Percentiles rank a stretch among this genome's conserved stretches.
phyloP scores from a whole-genome alignment of 1,140 invertebrate species.

The Piezodorus guildinii region DNA sequence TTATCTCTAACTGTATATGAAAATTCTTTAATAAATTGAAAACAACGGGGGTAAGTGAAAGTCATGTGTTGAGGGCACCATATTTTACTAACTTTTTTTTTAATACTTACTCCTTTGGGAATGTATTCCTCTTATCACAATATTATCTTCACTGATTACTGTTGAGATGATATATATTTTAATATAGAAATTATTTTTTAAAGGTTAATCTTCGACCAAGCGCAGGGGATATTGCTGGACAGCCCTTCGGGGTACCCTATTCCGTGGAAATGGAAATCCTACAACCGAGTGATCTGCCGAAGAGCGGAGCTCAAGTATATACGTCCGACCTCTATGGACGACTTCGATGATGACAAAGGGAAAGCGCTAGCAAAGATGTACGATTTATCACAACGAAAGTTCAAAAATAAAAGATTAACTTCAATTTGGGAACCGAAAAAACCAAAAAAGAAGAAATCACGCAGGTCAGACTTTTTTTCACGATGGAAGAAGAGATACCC shows the following conservation, averaged over 20 bases:
- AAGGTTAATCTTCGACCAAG: slow-evolving; percentile 21
- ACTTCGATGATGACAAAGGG: not conserved
- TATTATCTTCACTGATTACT: not conserved
- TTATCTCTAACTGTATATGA: too few species aligned
- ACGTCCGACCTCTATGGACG: not conserved
- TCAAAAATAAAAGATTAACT: not conserved
- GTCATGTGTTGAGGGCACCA: too few species aligned
- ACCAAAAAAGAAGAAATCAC: not conserved
- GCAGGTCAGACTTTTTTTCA: not conserved
- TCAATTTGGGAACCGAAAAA: not conserved
- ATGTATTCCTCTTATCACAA: not conserved
- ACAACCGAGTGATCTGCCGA: not conserved
- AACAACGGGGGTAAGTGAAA: too few species aligned
- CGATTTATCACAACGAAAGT: not conserved
- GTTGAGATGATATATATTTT: not conserved
- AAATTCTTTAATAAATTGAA: too few species aligned
- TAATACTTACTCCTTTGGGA: not conserved
- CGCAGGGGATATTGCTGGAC: slow-evolving; percentile 14
- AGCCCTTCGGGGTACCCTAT: not conserved
- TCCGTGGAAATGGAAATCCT: slow-evolving; percentile 14
- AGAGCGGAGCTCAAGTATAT: slow-evolving; percentile 4
- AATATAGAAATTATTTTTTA: not conserved
- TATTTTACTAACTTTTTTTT: not conserved
- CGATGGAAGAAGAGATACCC: too few species aligned
- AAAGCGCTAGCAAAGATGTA: not conserved